Evolutionary conservation across 2,797 vertebrate genomes (phyloP), one percentile per base, ranked within the genome.

Genomic region (Enteromius mattozi): DNA sequence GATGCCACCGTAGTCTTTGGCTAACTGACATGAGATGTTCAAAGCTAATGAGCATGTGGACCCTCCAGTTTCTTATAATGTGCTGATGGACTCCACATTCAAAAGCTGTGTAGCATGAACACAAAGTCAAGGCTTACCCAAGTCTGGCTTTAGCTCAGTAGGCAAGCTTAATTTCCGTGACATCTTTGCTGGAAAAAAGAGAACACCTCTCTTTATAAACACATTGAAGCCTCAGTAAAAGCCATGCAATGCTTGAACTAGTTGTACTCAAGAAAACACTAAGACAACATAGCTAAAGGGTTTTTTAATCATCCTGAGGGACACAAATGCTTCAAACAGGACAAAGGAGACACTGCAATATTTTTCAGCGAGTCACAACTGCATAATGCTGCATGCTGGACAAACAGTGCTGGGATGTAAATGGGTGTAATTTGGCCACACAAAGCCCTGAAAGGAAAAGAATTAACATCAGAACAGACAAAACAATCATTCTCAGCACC

Each of bases 101-200:
- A 92, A 80, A 92, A 87, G 90, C 92, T 93, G 91, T 91, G 91
- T 92, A 92, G 86, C 86, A 86, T 86, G 72, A 88, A 81, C 94
- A 93, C 93, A 85, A 93, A 95, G 93, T 95, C 92, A 91, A 94
- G 93, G 95, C 98, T 98, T 98, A 99, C 98, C 98, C 96, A 99
- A 96, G 94, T 99, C 98, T 96, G 98, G 98, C 97, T 99, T 99
- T 96, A 99, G 96, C 95, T 99, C 98, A 96, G 98, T 99, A 96
- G 98, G 98, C 96, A 99, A 98, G 96, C 98, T 99, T 97, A 99
- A 97, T 96, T 99, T 99, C 96, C 98, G 97, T 96, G 98, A 99
- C 98, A 99, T 99, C 97, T 97, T 99, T 96, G 98, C 98, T 99
- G 97, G 96, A 96, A 96, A 93, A 96, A 95, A 99, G 96, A 98